These are phyloP conservation scores for Elegia similella DNA, from an alignment of 2,888 invertebrate genomes.

Conservation along the genomic window DNA sequence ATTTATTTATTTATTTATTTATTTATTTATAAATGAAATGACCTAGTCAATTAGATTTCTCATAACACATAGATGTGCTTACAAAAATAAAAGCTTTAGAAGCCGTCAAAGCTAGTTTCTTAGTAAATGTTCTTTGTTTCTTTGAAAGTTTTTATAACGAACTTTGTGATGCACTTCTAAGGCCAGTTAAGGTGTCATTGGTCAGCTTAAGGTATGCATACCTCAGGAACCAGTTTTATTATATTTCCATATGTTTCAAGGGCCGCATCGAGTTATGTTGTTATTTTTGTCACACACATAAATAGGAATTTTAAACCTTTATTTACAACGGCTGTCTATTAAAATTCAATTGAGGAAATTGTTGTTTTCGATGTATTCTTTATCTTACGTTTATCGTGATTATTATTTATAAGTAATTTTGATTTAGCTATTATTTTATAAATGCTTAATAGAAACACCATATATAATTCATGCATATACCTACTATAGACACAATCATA, in stretches of 20 bases:
- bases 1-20: too few species aligned
- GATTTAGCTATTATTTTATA: too few species aligned
- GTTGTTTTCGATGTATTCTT: too few species aligned
- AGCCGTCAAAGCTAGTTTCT: too few species aligned
- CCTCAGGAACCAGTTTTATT: neutral
- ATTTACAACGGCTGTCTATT: too few species aligned
- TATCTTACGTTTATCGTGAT: too few species aligned
- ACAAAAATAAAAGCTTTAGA: neutral
- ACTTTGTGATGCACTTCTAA: slow-evolving; percentile 4
- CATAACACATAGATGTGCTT: neutral
- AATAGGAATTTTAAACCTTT: neutral
- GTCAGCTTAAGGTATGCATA: slow-evolving; percentile 1
- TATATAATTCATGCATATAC: too few species aligned
- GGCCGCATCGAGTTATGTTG: neutral
- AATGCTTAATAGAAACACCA: too few species aligned
- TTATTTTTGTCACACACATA: neutral
- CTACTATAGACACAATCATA: too few species aligned
- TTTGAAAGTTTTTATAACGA: neutral
- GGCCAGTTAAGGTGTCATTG: slow-evolving; percentile 5
- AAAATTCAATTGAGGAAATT: too few species aligned
- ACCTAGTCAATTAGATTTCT: neutral
- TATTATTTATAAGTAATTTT: too few species aligned
- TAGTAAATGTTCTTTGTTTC: neutral
- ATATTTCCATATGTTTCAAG: slow-evolving; percentile 4
- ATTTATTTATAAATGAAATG: too few species aligned